Conservation (phyloP, 2,797 vertebrate species). For the Linurgus olivaceus region DNA sequence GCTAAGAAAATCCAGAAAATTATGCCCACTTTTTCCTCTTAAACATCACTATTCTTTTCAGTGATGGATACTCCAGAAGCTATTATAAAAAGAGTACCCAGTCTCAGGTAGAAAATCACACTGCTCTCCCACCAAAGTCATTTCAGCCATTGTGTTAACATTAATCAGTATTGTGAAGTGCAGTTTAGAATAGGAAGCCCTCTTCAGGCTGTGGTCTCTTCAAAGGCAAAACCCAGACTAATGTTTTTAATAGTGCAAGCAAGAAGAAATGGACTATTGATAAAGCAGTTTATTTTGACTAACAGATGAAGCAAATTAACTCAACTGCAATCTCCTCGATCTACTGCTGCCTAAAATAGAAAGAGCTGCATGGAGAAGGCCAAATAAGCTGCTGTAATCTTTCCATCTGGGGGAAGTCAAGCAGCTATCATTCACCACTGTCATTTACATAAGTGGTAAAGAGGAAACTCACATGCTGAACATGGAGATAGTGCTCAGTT, state of each 20-base stretch:
- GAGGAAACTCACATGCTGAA: not conserved
- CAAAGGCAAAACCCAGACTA: not conserved
- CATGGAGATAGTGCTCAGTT: not conserved
- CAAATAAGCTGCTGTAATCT: not conserved
- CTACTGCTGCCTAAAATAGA: not conserved
- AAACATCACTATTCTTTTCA: not conserved
- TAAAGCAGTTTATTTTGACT: slow-evolving; percentile 9
- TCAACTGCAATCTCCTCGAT: not conserved
- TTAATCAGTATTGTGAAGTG: not conserved
- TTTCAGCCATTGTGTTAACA: not conserved
- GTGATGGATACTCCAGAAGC: not conserved
- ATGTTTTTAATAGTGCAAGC: not conserved
- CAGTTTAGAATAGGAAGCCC: not conserved
- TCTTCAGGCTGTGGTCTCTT: not conserved
- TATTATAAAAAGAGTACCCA: not conserved
- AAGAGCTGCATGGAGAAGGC: not conserved
- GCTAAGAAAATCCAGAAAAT: not conserved
- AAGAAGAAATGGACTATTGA: not conserved
- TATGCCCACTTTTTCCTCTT: not conserved
- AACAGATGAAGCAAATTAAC: not conserved
- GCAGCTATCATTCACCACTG: not conserved
- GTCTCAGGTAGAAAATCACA: not conserved
- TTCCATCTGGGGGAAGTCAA: not conserved
- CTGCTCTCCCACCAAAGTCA: not conserved
- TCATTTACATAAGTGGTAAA: not conserved